Conservation (phyloP, 2,797 vertebrate genomes). For the Chloroceryle inda region DNA sequence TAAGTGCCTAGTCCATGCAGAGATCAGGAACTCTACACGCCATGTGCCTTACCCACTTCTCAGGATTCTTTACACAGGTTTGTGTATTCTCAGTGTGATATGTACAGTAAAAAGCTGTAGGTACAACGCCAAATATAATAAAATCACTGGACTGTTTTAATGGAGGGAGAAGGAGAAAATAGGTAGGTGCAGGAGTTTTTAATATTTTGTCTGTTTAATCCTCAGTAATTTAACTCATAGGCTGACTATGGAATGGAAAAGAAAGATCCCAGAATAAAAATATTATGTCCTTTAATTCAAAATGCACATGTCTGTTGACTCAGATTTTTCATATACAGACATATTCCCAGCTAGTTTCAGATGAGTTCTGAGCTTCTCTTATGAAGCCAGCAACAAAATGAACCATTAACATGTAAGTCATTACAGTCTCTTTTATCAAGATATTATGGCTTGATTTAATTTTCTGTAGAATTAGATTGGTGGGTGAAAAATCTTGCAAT, state of each 20-base stretch:
- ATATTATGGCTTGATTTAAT: neutral
- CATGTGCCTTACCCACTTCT: neutral
- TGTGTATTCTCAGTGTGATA: neutral
- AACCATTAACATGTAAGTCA: neutral
- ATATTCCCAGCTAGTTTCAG: neutral
- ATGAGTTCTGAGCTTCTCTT: neutral
- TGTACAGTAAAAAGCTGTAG: neutral
- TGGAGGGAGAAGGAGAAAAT: neutral
- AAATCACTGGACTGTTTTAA: neutral
- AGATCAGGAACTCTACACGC: neutral
- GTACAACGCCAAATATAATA: neutral
- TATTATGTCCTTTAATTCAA: neutral
- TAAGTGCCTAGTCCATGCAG: neutral
- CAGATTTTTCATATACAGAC: neutral
- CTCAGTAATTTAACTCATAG: neutral
- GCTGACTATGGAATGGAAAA: neutral
- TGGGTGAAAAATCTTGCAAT: neutral
- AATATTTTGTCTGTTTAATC: neutral
- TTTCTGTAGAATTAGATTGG: neutral
- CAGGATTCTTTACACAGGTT: neutral
- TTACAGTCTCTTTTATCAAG: neutral
- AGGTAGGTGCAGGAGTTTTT: neutral
- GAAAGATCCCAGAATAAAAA: neutral
- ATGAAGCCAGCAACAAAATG: neutral
- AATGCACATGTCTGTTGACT: neutral